Percentiles rank a stretch among this genome's conserved stretches.
These are phyloP conservation scores for Alsophila aescularia DNA, from an alignment of 2,888 invertebrate species.

Conservation along the genomic window DNA sequence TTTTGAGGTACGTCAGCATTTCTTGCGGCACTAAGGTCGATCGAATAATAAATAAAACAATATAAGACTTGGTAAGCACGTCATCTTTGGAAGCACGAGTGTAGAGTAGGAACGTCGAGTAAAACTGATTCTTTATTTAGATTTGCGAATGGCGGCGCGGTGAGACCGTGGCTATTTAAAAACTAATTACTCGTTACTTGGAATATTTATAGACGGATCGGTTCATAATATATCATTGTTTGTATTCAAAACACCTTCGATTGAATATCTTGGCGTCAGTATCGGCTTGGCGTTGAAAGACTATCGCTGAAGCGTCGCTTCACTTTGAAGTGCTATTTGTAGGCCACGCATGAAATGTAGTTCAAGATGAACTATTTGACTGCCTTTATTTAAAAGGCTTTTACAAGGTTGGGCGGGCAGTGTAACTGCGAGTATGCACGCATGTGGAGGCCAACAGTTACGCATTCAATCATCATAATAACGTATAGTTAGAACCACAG, in stretches of 20 bases:
- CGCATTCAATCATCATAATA: not conserved
- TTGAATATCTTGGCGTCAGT: slow-evolving; percentile 12
- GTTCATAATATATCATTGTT: slow-evolving; percentile 34
- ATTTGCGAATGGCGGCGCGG: slow-evolving; percentile 48
- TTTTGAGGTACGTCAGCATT: slow-evolving; percentile 66
- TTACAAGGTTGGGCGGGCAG: not conserved
- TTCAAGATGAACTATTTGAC: not conserved
- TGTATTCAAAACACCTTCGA: slow-evolving; percentile 8
- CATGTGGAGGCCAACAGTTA: not conserved
- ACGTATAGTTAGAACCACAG: not conserved
- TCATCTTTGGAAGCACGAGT: slow-evolving; percentile 48
- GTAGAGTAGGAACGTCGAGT: slow-evolving; percentile 48
- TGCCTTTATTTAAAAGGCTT: not conserved
- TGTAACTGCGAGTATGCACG: not conserved
- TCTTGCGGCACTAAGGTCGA: slow-evolving; percentile 12
- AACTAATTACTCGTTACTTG: slow-evolving; percentile 48
- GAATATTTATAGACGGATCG: slow-evolving; percentile 49
- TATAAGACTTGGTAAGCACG: slow-evolving; percentile 34
- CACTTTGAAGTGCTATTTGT: not conserved
- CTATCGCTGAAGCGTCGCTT: not conserved
- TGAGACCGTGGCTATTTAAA: slow-evolving; percentile 49
- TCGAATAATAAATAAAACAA: slow-evolving; percentile 14
- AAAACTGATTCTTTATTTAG: slow-evolving; percentile 67
- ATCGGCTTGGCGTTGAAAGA: slow-evolving; percentile 5
- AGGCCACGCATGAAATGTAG: not conserved